Evolutionary conservation across 2,888 invertebrate genomes (phyloP).

Genomic region (Invenusta paracnida): DNA sequence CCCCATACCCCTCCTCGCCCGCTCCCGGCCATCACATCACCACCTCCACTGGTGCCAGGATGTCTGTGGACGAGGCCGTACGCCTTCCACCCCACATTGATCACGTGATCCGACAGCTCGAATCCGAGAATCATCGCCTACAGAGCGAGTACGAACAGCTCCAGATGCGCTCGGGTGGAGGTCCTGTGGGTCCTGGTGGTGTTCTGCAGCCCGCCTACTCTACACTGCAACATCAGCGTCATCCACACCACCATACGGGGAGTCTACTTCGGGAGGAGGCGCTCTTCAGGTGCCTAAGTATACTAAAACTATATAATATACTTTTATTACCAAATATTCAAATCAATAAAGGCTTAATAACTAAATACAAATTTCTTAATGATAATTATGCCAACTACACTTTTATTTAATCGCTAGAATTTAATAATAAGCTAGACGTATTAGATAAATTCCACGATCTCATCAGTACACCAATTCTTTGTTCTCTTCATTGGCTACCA

Average conservation of each 20-base stretch:
- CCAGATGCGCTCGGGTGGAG: slow-evolving; percentile 58
- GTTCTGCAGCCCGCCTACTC: not conserved
- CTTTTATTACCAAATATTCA: too few species aligned
- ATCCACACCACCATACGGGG: not conserved
- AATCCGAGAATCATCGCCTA: slow-evolving; percentile 60
- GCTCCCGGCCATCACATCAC: not conserved
- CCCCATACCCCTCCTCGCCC: not conserved
- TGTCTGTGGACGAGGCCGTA: not conserved
- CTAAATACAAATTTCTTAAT: too few species aligned
- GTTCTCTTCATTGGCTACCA: too few species aligned
- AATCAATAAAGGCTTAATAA: too few species aligned
- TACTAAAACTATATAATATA: too few species aligned
- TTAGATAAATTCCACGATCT: too few species aligned
- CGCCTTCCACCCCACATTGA: slow-evolving; percentile 20
- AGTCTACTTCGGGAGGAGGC: not conserved
- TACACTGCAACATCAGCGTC: not conserved
- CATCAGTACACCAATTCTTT: too few species aligned
- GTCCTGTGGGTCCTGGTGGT: not conserved
- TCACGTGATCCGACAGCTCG: slow-evolving; percentile 44
- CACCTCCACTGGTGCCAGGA: not conserved
- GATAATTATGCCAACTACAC: too few species aligned
- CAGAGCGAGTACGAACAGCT: slow-evolving; percentile 90
- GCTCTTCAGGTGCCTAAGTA: not conserved
- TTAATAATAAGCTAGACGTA: too few species aligned
- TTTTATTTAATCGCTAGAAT: too few species aligned